Evolutionary conservation across 2,113 vertebrate genomes (phyloP).

Genomic region (Hemichromis elongatus): DNA sequence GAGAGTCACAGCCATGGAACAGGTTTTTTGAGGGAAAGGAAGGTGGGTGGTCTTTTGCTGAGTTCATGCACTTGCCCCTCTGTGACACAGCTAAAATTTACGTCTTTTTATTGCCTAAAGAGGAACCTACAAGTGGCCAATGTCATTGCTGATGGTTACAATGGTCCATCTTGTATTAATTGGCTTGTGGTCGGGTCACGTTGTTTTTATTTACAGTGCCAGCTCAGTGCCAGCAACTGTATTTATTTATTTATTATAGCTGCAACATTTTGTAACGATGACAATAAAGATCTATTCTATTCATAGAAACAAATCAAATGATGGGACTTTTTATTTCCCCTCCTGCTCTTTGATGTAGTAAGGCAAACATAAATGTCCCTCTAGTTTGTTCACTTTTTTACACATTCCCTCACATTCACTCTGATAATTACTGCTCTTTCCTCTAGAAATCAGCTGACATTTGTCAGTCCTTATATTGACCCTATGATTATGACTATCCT

Average conservation of each 20-base stretch:
- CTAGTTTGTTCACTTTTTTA: too few relatives aligned
- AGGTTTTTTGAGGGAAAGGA: constrained; percentile 46
- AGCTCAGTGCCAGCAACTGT: too few relatives aligned
- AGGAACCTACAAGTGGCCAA: not conserved
- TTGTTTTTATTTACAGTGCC: not conserved
- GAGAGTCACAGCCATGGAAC: constrained; percentile 40
- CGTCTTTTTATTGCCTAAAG: constrained; percentile 62
- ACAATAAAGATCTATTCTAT: too few relatives aligned
- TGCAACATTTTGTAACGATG: too few relatives aligned
- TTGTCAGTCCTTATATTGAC: too few relatives aligned
- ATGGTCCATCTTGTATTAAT: not conserved
- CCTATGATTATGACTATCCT: too few relatives aligned
- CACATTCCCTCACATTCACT: too few relatives aligned
- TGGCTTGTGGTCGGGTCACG: not conserved
- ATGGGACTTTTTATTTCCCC: not conserved
- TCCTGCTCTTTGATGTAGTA: not conserved
- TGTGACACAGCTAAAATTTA: constrained; percentile 62
- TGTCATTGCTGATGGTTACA: not conserved
- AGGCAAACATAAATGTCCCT: not conserved
- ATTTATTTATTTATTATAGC: too few relatives aligned
- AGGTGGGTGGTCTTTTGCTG: constrained; percentile 70
- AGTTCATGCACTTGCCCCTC: constrained; percentile 60
- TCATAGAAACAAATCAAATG: not conserved
- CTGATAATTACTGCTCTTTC: too few relatives aligned
- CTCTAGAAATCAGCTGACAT: too few relatives aligned